Percentiles rank a stretch among this genome's conserved stretches.
Evolutionary conservation across 2,888 invertebrate species (phyloP).

Genomic region (Aspidiotus rigidus): DNA sequence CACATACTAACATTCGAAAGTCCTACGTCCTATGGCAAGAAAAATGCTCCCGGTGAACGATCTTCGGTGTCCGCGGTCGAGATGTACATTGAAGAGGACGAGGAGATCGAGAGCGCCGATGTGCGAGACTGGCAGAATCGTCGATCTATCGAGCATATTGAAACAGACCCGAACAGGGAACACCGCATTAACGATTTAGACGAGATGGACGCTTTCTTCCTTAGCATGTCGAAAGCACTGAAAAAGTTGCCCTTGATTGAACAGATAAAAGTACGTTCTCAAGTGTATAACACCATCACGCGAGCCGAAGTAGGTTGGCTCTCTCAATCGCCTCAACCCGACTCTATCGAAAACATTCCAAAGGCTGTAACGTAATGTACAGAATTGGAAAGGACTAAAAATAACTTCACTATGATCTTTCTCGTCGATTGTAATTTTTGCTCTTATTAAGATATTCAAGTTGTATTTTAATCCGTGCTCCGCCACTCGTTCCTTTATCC

Average conservation of each 20-base stretch:
- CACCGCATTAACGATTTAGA: neutral
- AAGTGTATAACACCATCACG: conserved; percentile 20
- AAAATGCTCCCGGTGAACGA: neutral
- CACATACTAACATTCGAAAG: neutral
- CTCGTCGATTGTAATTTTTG: neutral
- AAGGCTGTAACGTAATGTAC: too few species aligned
- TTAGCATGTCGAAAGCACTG: conserved; percentile 30
- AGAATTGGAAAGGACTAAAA: neutral
- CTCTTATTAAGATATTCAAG: neutral
- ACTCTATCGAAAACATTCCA: neutral
- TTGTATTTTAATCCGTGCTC: too few species aligned
- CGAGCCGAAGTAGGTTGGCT: conserved; percentile 20
- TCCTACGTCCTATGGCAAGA: neutral
- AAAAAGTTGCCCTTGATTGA: conserved; percentile 22
- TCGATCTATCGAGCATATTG: conserved; percentile 8
- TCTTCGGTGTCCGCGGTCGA: neutral
- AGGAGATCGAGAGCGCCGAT: conserved; percentile 3
- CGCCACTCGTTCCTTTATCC: too few species aligned
- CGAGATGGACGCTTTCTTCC: conserved; percentile 30
- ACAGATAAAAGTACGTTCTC: conserved; percentile 12
- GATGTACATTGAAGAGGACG: conserved; percentile 12
- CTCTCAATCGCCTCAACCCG: neutral
- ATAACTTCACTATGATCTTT: neutral
- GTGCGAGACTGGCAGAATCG: neutral
- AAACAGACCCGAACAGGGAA: conserved; percentile 1